Percentiles rank a stretch among this genome's conserved stretches.
Evolutionary conservation across 2,113 vertebrate genomes (phyloP).

Genomic region (Tylochromis polylepis): DNA sequence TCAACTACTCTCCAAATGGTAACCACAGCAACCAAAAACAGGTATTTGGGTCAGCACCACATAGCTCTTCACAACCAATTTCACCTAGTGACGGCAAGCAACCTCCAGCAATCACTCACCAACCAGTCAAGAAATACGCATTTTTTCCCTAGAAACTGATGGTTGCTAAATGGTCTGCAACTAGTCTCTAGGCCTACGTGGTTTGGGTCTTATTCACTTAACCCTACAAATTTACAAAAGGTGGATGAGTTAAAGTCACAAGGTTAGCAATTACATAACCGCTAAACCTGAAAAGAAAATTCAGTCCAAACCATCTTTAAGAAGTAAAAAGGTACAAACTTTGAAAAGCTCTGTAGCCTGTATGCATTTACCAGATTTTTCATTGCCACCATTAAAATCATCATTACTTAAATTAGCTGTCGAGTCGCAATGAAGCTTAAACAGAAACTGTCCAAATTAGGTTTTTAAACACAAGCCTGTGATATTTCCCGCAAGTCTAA

Average conservation of each 20-base stretch:
- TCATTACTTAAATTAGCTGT: neutral
- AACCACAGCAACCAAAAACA: neutral
- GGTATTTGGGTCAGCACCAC: neutral
- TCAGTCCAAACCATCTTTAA: too few species aligned
- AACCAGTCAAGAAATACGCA: neutral
- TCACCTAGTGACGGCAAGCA: neutral
- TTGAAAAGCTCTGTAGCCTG: neutral
- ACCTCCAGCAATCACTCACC: neutral
- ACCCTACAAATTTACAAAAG: neutral
- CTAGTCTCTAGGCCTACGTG: neutral
- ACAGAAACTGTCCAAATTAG: neutral
- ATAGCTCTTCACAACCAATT: neutral
- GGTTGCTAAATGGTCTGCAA: neutral
- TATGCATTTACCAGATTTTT: neutral
- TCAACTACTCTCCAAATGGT: neutral
- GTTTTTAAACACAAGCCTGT: neutral
- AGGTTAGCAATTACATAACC: neutral
- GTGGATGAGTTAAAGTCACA: neutral
- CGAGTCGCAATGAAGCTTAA: neutral
- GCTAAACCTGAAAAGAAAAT: too few species aligned
- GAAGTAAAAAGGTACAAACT: neutral
- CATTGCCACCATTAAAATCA: neutral
- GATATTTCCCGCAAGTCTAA: neutral
- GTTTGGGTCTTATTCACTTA: neutral
- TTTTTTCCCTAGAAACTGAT: neutral